Evolutionary conservation across 2,797 vertebrate species (phyloP), one percentile per base, ranked within the genome.

Genomic region (Squalus acanthias): DNA sequence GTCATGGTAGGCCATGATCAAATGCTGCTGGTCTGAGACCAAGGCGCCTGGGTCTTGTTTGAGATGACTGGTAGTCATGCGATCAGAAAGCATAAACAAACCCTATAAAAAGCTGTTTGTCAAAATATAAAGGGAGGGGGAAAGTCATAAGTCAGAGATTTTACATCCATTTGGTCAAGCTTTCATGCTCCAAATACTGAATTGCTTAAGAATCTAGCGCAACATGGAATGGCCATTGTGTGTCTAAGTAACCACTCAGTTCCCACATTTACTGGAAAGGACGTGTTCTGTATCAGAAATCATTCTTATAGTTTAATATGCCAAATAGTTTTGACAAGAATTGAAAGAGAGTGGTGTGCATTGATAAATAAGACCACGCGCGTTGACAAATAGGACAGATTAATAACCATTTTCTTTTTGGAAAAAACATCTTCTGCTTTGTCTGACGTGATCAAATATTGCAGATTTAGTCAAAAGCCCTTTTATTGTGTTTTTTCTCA

Each of bases 271-370:
- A 20, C 46, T 76, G 67, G 67, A 60, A 22, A 93, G 65, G 3
- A 76, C 29, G 5, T 50, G 70, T 29, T 93, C n/a, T 93, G 63
- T 46, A 69, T 93, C 63, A 93, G 91, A 95, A 72, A 95, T n/a
- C 70, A 76, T 33, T 57, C 29, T 95, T 17, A 17, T 53, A 57
- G 13, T 72, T 95, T 76, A 95, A 76, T 53, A 20, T 60, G 46
- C 76, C 94, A 95, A 95, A 70, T 57, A 72, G 72, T 72, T 95
- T 76, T 95, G 94, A 95, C 94, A 95, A 72, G 94, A 76, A 57
- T 65, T 95, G 70, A 95, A 95, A 60, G 91, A 24, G 20, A 67
- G 65, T 46, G 91, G 9, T 69, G 65, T 46, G 6, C 60, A 63
- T 63, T 63, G 53, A 57, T 57, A 57, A 57, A 57, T 57, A 57